Percentiles rank a stretch among this genome's conserved stretches.
These are phyloP conservation scores for Dicranocentrus wangi DNA, from an alignment of 2,888 invertebrate genomes.

Conservation along the genomic window DNA sequence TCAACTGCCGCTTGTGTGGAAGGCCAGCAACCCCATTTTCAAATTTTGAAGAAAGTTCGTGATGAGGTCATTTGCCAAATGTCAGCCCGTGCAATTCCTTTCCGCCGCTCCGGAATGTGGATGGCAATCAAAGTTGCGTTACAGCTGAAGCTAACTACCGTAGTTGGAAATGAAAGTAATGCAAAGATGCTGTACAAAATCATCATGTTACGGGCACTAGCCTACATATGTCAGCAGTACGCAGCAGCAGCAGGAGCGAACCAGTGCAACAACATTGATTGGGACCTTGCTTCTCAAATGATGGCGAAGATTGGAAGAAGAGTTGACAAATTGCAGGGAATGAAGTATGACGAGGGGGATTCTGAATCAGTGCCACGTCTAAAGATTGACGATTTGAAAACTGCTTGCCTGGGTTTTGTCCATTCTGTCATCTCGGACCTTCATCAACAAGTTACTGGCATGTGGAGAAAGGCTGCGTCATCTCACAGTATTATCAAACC, in stretches of 20 bases:
- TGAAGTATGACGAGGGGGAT: background rate
- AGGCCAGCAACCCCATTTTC: background rate
- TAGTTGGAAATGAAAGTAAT: background rate
- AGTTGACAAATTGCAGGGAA: constrained; percentile 11
- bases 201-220: constrained; percentile 14
- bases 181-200: constrained; percentile 34
- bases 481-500: background rate
- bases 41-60: constrained; percentile 27
- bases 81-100: constrained; percentile 5
- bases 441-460: background rate
- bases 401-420: background rate
- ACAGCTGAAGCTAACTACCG: background rate
- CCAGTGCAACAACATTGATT: background rate
- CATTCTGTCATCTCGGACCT: background rate
- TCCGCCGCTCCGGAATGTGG: constrained; percentile 49
- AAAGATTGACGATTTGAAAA: background rate
- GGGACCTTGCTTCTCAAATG: constrained; percentile 31
- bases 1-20: background rate
- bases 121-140: constrained; percentile 34
- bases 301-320: constrained; percentile 40
- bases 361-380: too few species aligned
- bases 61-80: constrained; percentile 23
- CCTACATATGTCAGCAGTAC: background rate
- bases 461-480: constrained; percentile 7
- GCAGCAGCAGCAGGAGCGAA: too few species aligned